phyloP scores from a whole-genome alignment of 2,797 vertebrate species.

The Pipistrellus kuhlii region DNA sequence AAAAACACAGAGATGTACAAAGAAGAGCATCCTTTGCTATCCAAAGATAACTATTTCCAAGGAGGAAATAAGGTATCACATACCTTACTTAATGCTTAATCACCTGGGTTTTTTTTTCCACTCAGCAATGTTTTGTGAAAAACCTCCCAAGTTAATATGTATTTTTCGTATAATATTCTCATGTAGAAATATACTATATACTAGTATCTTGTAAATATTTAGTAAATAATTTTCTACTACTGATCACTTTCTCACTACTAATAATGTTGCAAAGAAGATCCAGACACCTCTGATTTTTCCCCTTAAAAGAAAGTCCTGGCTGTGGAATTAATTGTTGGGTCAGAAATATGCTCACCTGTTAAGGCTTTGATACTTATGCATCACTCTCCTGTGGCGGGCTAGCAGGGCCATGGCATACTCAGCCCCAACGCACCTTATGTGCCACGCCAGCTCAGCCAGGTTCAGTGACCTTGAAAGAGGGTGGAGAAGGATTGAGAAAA shows the following conservation, averaged over 20 bases:
- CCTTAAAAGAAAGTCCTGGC: conserved; percentile 5
- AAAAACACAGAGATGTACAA: conserved; percentile 29
- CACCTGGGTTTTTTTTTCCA: not conserved
- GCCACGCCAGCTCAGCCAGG: too few relatives aligned
- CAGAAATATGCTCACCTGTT: conserved; percentile 8
- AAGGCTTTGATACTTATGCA: not conserved
- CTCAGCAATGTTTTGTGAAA: conserved; percentile 40
- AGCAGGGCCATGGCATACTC: too few relatives aligned
- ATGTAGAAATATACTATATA: not conserved
- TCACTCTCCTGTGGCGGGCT: not conserved
- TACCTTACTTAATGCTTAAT: not conserved
- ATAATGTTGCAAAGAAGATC: not conserved
- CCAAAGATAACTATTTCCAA: not conserved
- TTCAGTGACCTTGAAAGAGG: too few relatives aligned
- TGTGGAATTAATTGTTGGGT: conserved; percentile 49
- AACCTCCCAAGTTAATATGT: not conserved
- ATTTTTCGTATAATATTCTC: conserved; percentile 25
- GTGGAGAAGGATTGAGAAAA: too few relatives aligned
- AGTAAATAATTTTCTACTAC: not conserved
- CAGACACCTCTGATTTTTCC: not conserved
- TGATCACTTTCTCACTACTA: conserved; percentile 27
- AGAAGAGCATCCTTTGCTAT: not conserved
- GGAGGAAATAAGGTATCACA: not conserved
- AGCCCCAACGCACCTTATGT: too few relatives aligned
- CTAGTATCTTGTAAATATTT: not conserved